Percentiles rank a stretch among this genome's conserved stretches.
Conservation (phyloP, 2,113 vertebrate species). For the Lipotes vexillifer region DNA sequence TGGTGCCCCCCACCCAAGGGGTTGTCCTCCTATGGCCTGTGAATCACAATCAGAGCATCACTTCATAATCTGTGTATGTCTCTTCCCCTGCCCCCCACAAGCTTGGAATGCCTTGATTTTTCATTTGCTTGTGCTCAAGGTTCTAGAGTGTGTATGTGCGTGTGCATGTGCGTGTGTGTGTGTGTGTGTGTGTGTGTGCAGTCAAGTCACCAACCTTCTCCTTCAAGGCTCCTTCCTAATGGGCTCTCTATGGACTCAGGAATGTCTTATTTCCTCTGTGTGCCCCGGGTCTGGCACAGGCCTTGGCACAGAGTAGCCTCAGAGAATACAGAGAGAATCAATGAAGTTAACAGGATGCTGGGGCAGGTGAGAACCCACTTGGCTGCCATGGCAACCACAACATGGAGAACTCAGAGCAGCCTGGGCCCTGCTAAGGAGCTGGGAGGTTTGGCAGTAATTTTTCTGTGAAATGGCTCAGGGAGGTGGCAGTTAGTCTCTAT, state of each 20-base stretch:
- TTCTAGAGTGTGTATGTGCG: not conserved
- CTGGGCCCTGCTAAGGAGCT: not conserved
- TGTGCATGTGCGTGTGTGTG: fast-evolving
- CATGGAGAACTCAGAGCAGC: not conserved
- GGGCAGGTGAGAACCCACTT: not conserved
- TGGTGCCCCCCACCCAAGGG: fast-evolving
- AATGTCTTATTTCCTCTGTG: not conserved
- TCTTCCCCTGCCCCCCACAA: not conserved
- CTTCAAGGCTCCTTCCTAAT: not conserved
- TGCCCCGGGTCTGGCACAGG: not conserved
- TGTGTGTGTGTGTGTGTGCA: fast-evolving
- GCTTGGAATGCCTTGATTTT: not conserved
- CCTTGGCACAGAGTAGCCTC: not conserved
- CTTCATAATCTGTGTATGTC: not conserved
- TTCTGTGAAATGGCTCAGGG: not conserved
- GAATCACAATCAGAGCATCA: not conserved
- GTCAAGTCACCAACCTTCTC: not conserved
- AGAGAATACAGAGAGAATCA: not conserved
- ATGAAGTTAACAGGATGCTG: not conserved
- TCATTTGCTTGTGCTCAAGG: not conserved
- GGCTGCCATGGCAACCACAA: constrained; percentile 7
- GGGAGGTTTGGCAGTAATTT: not conserved
- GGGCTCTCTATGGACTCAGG: not conserved
- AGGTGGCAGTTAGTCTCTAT: not conserved
- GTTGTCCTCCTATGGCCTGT: not conserved